Evolutionary conservation across 2,888 invertebrate genomes (phyloP), one percentile per base, ranked within the genome.

Genomic region (Drosophila leonis): DNA sequence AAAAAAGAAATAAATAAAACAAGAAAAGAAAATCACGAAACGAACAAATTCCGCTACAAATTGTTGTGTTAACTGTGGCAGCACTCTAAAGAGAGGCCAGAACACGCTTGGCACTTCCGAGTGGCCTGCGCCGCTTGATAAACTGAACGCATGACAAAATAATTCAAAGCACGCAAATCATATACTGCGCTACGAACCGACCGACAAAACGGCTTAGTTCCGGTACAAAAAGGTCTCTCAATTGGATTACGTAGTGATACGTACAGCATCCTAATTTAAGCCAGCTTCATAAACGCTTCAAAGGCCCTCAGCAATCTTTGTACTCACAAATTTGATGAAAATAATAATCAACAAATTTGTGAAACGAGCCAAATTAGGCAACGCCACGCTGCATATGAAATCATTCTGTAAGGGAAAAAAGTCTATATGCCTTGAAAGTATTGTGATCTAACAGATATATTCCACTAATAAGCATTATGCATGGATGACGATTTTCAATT

Each of bases 121-220:
- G 59, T 42, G 37, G 46, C 13, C 31, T 20, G 51, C 51, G 18
- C 33, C 41, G 39, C 52, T 46, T 75, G 79, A 69, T 69, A 69
- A 69, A 75, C 64, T 37, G 65, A n/a, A 48, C 55, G 48, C 64
- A 49, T 49, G 71, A 64, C 69, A 68, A 72, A 68, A 80, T 72
- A 72, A 75, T 75, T 80, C 78, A 65, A 35, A 46, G 72, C 76
- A 72, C 78, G 65, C 76, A 80, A 68, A 64, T 67, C 71, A 60
- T 63, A 56, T 60, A 41, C 48, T 49, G 31, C 49, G 12, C 31
- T 49, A 49, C 31, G 49, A 31, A 6, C 48, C 46, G 27, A 10
- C 49, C 49, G 31, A n/a, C n/a, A 31, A 18, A 49, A 33, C 33
- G 49, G 49, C 18, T 49, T 33, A 39, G n/a, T 39, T 54, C 33